phyloP scores from a whole-genome alignment of 2,888 invertebrate species.

The Perizoma flavofasciatum region DNA sequence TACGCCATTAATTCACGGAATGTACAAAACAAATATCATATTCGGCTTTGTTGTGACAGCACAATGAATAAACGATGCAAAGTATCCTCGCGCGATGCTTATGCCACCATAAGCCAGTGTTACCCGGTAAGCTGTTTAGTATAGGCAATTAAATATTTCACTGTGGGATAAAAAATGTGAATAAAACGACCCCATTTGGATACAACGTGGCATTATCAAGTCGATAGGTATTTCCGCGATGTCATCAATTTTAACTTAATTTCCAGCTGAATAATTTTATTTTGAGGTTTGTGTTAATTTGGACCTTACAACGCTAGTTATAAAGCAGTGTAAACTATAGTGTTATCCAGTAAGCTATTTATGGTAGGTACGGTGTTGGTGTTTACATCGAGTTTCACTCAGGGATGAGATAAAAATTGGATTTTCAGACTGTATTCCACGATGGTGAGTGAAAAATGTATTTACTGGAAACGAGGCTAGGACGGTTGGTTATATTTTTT shows the following conservation, averaged over 20 bases:
- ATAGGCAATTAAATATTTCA: constrained; percentile 29
- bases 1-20: constrained; percentile 10
- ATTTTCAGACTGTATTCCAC: constrained; percentile 15
- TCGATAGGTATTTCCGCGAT: not conserved
- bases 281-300: too few species aligned
- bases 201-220: not conserved
- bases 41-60: constrained; percentile 50
- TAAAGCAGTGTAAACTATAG: too few species aligned
- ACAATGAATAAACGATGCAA: constrained; percentile 56
- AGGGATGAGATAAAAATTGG: constrained; percentile 21
- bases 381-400: constrained; percentile 13
- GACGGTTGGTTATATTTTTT: constrained; percentile 1
- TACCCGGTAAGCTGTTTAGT: constrained; percentile 36
- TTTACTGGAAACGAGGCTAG: constrained; percentile 15
- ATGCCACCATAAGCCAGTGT: constrained; percentile 28
- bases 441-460: constrained; percentile 27
- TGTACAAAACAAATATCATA: constrained; percentile 38
- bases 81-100: constrained; percentile 31
- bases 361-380: not conserved
- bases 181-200: not conserved
- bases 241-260: not conserved
- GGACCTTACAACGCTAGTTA: too few species aligned
- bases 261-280: too few species aligned
- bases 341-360: not conserved
- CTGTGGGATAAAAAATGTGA: constrained; percentile 1